Base-by-base conservation (phyloP, 2,113 vertebrate genomes). In the Amazona guildingii region DNA sequence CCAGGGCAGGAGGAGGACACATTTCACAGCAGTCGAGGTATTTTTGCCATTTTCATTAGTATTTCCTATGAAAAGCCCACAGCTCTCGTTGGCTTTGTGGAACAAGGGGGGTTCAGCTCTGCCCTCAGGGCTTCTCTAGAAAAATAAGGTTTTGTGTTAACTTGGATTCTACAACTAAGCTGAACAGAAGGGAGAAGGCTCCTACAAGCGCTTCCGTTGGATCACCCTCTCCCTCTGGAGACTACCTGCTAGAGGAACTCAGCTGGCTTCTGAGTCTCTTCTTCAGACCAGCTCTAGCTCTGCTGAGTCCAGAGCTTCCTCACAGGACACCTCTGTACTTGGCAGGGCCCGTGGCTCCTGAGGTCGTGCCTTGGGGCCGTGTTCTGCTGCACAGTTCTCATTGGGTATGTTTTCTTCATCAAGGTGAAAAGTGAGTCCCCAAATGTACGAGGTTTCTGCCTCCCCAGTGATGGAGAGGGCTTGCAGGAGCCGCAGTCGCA, bases 71-170 rank as follows among this genome's bases (percentile, higher is more conserved):
- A 77, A 97, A 96, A 86, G 72, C 21, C 0, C 1, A 44, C 11
- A 76, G 49, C 41, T 87, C 73, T 95, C 94, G 89, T 90, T 62
- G 7, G 93, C 78, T 96, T 95, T 94, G 82, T 72, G 13, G 94
- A 92, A 95, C 76, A 85, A 90, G 41, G 82, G 72, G 91, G 68
- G 55, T 74, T 77, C 74, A 96, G 96, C 95, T 95, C 96, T 94
- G 83, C 95, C 93, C 79, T 93, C 83, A 92, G 95, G 74, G 7
- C 86, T 96, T 94, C 91, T 90, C 96, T 97, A 97, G 86, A 97
- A 97, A 98, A 97, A 97, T 96, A 97, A 96, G 87, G 92, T 84
- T 83, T 93, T 95, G 77, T 93, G 92, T 95, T 96, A 94, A 83
- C 92, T 96, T 89, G 77, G 57, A 37, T 94, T 92, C 96, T 96